Base-by-base conservation (phyloP, 2,797 vertebrate genomes). In the Discoglossus pictus region DNA sequence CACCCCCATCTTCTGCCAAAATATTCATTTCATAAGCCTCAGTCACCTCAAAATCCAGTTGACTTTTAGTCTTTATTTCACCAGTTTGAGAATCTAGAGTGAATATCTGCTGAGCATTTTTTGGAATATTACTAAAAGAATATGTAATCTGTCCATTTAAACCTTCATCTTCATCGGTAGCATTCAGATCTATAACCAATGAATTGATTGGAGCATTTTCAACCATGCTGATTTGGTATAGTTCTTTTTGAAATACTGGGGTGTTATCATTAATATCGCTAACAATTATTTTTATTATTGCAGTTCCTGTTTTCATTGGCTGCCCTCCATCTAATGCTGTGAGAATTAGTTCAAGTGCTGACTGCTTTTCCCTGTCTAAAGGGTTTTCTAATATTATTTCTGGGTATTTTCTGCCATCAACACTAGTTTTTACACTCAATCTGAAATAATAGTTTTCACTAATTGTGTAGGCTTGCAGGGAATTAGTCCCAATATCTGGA, bases 251-350 rank as follows among this genome's bases (percentile, higher is more conserved):
- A 83, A 98, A 98, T 25, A 87, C 31, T 2, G 97, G 97, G 0
- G 92, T 87, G 0, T 98, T 99, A 80, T 99, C 97, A 76, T 99
- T 99, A 63, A 96, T 82, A 35, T 99, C 97, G 83, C 94, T 76
- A 44, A 98, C 86, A 62, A 82, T 87, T 67, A 99, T 84, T 1
- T 91, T 89, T 68, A 99, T 79, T 3, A 92, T 85, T 0, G 89
- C 92, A 0, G 92, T 94, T 68, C 96, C 95, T 0, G 93, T 98
- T 75, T 81, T 93, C 60, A 90, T 83, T 11, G 96, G 94, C 67
- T 86, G 88, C 2, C 97, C 97, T 25, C 96, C 96, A 2, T 99
- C 97, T 66, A 93, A 68, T 0, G 97, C 97, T 0, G 92, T 93
- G 74, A 99, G 88, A 75, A 92, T 78, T 74, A 99, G 86, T 75